Evolutionary conservation across 2,113 vertebrate species (phyloP), one percentile per base, ranked within the genome.

Genomic region (Anarrhichthys ocellatus): DNA sequence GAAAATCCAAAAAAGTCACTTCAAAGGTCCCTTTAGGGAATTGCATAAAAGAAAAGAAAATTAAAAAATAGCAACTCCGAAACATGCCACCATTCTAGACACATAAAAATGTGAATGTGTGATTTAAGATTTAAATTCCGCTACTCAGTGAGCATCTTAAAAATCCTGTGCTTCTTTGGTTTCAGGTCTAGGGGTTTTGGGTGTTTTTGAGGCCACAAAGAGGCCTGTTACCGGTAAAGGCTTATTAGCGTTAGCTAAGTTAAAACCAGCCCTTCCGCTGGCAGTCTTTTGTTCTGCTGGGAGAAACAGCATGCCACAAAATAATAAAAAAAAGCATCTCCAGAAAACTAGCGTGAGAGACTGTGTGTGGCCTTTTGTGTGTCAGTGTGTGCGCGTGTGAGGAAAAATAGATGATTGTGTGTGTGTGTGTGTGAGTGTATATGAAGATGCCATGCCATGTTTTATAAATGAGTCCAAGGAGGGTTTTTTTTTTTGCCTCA

Each of bases 201-300:
- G 67, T 87, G 83, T 81, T 81, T 62, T 46, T 56, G 59, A 84
- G 71, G 73, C 87, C 84, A 66, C 65, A 91, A 78, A 87, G 58
- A 78, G 56, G 68, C 87, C 71, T 58, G 50, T 91, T 92, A 91
- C 85, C 82, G 87, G 88, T 89, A 92, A 92, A 92, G 76, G 84
- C 83, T 93, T 88, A 94, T 94, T 93, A 95, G 78, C 78, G 36
- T 80, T 65, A 79, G 88, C 81, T 92, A 52, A 93, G 94, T 91
- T 89, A 90, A 91, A 92, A 80, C 89, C 91, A 94, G 83, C 82
- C 82, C 91, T 90, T 94, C 92, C 90, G 56, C 34, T 89, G 70
- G 73, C 79, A 61, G 54, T 72, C 72, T 92, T 94, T 94, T 94
- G 92, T 95, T 94, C 84, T 88, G 83, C 83, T 88, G 86, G 67